Base-by-base conservation (phyloP, 2,113 vertebrate genomes). In the Rhegmatorhina hoffmannsi region DNA sequence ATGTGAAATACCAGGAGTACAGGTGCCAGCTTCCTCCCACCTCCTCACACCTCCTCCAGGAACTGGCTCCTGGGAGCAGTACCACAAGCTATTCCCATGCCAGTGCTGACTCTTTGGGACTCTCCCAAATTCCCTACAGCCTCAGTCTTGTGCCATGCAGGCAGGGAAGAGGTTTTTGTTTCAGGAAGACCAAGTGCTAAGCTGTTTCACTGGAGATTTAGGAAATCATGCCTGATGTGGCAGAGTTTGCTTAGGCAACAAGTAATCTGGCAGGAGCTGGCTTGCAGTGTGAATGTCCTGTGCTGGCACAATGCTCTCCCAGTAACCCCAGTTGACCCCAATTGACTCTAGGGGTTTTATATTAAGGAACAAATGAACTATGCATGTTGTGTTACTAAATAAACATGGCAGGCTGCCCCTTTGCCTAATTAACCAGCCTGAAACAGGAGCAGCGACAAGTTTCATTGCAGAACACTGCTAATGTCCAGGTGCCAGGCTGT, bases 371-470 rank as follows among this genome's bases (percentile, higher is more conserved):
- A 10, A 89, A 89, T 84, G 84, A 68, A 76, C 87, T 91, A 69
- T 63, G 83, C 93, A 62, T 90, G 95, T 96, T 74, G 87, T 87
- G 80, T 62, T 76, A 47, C 83, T 95, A 62, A 95, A 88, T 52
- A 70, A 90, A 62, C n/a, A 8, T 95, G 94, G 76, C 92, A 87
- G 58, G 76, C 52, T 91, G 87, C 46, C 89, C 94, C 58, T 91
- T 85, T 89, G 93, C 84, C 87, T 96, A 92, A 95, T 95, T 84
- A 96, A 93, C 62, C 70, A 78, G 69, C 53, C 68, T 91, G 97
- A 96, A 89, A 94, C 44, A 73, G 63, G 64, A 94, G 73, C 17
- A 1, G 58, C 44, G 76, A 47, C 53, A 10, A 62, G 29, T 68
- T 74, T 19, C 5, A 1, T 8, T 64, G 58, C 31, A 81, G 70